Conservation (phyloP, 1,140 invertebrate species). For the Trichonephila inaurata region DNA sequence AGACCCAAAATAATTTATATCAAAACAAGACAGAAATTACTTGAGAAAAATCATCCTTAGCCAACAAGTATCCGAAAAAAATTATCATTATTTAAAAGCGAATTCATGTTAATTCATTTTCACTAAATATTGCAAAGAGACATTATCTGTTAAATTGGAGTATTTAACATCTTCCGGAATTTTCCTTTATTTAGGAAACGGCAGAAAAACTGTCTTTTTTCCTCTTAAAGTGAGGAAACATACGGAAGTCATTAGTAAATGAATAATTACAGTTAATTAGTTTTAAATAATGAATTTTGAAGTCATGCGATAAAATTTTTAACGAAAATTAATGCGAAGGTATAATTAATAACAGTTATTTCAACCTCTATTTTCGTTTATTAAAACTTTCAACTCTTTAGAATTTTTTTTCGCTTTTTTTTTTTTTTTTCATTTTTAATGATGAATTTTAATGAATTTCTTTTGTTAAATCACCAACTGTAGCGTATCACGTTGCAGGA, state of each 20-base stretch:
- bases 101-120: constrained; percentile 13
- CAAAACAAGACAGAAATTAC: not conserved
- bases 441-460: constrained; percentile 2
- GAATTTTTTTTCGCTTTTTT: not conserved
- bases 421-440: constrained; percentile 7
- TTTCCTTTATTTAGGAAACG: constrained; percentile 5
- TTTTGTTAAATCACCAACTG: not conserved
- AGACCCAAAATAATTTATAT: not conserved
- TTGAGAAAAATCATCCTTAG: not conserved
- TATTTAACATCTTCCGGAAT: constrained; percentile 8
- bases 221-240: not conserved
- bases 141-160: constrained; percentile 13
- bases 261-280: constrained; percentile 46
- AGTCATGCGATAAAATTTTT: constrained; percentile 48
- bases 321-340: constrained; percentile 15
- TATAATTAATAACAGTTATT: not conserved
- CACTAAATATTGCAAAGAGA: not conserved
- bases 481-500: not conserved
- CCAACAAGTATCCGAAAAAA: not conserved
- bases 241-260: constrained; percentile 34
- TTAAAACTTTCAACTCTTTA: not conserved
- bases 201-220: not conserved
- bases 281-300: constrained; percentile 25
- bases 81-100: constrained; percentile 5
- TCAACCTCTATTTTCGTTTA: not conserved